Evolutionary conservation across 2,113 vertebrate species (phyloP).

Genomic region (Ceyx margarethae): DNA sequence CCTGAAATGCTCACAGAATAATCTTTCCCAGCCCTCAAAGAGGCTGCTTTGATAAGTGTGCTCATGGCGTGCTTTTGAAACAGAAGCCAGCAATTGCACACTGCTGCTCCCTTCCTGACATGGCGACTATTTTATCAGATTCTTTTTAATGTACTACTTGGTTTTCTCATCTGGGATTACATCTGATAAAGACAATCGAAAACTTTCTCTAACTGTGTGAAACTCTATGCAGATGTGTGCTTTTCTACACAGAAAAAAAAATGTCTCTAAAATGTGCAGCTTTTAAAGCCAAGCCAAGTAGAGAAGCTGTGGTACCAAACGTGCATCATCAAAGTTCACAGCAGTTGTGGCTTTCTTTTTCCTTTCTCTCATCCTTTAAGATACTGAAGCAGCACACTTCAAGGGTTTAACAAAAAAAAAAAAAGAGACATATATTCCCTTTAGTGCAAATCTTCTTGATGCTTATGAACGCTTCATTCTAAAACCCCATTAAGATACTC

Average conservation of each 20-base stretch:
- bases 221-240: not conserved
- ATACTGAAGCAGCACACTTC: slow-evolving; percentile 31
- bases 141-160: not conserved
- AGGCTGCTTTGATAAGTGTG: not conserved
- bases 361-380: slow-evolving; percentile 4
- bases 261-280: not conserved
- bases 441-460: slow-evolving; percentile 35
- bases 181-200: not conserved
- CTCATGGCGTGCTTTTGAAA: slow-evolving; percentile 12
- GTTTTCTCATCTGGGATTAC: slow-evolving; percentile 18
- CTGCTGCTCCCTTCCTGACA: not conserved
- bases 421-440: not conserved
- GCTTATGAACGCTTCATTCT: not conserved
- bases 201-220: not conserved
- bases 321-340: slow-evolving; percentile 14
- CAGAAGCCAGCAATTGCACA: not conserved
- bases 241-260: not conserved
- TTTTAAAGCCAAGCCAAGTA: not conserved
- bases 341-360: not conserved
- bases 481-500: not conserved
- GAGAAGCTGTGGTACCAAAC: not conserved
- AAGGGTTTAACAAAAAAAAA: slow-evolving; percentile 7
- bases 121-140: not conserved
- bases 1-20: not conserved
- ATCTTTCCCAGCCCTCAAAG: not conserved